Conservation (phyloP, 2,113 vertebrate genomes). For the Cygnus buccinator region DNA sequence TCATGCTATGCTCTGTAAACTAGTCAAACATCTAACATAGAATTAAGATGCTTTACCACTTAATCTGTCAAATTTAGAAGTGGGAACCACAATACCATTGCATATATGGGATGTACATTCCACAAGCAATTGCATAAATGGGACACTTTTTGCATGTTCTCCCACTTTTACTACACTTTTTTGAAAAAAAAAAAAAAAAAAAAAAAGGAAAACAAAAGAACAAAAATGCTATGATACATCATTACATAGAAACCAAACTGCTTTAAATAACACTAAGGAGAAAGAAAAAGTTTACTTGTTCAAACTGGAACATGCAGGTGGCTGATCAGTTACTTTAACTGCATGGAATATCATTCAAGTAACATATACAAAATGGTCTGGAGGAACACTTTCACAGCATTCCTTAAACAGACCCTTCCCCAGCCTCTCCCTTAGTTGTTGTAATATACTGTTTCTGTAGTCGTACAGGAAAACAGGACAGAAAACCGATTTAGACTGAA, state of each 20-base stretch:
- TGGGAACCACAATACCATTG: neutral
- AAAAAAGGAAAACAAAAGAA: neutral
- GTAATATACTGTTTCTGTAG: neutral
- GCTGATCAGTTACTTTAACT: neutral
- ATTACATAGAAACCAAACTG: neutral
- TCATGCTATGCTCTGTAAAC: neutral
- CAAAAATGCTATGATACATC: fast-evolving
- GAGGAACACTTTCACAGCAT: neutral
- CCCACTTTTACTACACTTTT: neutral
- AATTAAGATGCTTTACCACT: neutral
- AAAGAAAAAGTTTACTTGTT: neutral
- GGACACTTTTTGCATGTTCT: too few species aligned
- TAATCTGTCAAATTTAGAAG: neutral
- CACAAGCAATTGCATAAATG: fast-evolving
- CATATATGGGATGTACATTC: neutral
- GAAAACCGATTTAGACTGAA: neutral
- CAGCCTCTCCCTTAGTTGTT: neutral
- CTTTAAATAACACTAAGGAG: neutral
- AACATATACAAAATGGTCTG: neutral
- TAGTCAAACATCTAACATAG: neutral
- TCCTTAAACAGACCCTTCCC: neutral
- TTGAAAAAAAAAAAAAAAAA: neutral
- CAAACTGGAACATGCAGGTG: neutral
- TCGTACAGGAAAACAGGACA: neutral
- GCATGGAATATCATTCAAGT: neutral